Percentiles rank a stretch among this genome's conserved stretches.
phyloP scores from a whole-genome alignment of 2,797 vertebrate genomes.

The Anas bernieri region DNA sequence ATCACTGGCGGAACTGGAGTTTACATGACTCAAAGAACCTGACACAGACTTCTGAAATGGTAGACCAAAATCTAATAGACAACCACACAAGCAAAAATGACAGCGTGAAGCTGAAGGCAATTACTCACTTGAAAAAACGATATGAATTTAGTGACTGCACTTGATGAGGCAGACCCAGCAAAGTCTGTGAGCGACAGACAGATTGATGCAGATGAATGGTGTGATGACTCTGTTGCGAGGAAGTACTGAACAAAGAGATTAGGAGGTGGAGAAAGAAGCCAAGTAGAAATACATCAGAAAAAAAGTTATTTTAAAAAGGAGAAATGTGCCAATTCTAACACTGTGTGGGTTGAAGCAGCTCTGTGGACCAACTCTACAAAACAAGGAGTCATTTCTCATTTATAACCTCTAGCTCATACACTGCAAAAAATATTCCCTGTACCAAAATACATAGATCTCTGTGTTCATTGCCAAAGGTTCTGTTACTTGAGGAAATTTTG shows the following conservation, averaged over 20 bases:
- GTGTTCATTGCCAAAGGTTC: slow-evolving; percentile 29
- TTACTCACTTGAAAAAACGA: slow-evolving; percentile 33
- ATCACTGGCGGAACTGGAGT: background rate
- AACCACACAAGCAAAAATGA: slow-evolving; percentile 41
- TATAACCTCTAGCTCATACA: background rate
- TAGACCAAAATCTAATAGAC: slow-evolving; percentile 41
- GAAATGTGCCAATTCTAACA: slow-evolving; percentile 20
- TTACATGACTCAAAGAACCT: background rate
- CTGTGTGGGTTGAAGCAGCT: background rate
- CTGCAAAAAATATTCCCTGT: background rate
- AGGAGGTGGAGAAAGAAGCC: background rate
- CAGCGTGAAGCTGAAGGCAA: slow-evolving; percentile 1
- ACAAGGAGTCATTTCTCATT: background rate
- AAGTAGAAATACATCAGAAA: background rate
- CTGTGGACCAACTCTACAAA: background rate
- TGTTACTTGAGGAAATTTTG: slow-evolving; percentile 41
- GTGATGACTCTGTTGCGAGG: background rate
- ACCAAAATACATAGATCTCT: background rate
- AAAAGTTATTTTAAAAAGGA: slow-evolving; percentile 34
- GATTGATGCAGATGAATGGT: slow-evolving; percentile 18
- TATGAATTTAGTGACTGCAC: slow-evolving; percentile 31
- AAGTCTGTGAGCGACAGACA: slow-evolving; percentile 28
- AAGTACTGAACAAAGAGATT: slow-evolving; percentile 55
- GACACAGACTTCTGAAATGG: background rate
- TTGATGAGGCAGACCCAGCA: slow-evolving; percentile 36